Percentiles rank a stretch among this genome's conserved stretches.
Evolutionary conservation across 2,113 vertebrate genomes (phyloP).

Genomic region (Meriones unguiculatus): DNA sequence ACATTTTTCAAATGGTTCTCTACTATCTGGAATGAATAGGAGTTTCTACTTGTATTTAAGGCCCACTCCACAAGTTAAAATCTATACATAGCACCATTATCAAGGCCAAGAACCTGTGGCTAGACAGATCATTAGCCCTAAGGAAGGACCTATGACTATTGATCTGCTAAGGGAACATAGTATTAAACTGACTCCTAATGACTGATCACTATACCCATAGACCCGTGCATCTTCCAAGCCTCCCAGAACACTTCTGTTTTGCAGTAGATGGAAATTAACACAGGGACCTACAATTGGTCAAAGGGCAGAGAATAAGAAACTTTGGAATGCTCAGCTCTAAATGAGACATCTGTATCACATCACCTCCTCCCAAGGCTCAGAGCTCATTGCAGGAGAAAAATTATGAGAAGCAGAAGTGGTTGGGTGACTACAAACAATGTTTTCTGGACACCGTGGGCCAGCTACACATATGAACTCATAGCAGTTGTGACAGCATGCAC

Average conservation of each 20-base stretch:
- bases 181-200: not conserved
- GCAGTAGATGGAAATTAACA: not conserved
- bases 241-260: not conserved
- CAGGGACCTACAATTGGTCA: not conserved
- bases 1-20: not conserved
- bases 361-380: not conserved
- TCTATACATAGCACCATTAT: not conserved
- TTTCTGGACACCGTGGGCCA: not conserved
- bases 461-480: not conserved
- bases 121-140: not conserved
- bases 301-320: not conserved
- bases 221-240: not conserved
- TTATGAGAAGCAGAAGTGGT: not conserved
- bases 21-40: not conserved
- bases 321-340: not conserved
- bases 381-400: not conserved
- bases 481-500: not conserved
- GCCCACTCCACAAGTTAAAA: not conserved
- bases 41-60: not conserved
- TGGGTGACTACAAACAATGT: not conserved
- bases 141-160: too few species aligned
- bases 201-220: not conserved
- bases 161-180: not conserved
- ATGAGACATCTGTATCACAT: not conserved
- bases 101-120: not conserved